Conservation (phyloP, 2,888 invertebrate species). For the Euclidia mi region DNA sequence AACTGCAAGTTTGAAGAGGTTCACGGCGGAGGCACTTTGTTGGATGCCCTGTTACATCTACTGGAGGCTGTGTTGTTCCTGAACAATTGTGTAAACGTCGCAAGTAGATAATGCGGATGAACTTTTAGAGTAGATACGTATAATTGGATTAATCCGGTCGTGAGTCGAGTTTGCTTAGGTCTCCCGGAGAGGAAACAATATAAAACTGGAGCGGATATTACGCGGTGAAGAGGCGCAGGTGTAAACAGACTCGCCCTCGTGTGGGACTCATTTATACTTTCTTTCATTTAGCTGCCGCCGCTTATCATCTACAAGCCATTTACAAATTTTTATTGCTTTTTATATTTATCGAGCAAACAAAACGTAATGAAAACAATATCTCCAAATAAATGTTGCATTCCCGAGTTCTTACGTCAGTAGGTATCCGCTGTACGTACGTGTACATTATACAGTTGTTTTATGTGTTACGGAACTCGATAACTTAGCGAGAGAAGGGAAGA, state of each 20-base stretch:
- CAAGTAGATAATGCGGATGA: slow-evolving; percentile 65
- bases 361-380: slow-evolving; percentile 60
- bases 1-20: slow-evolving; percentile 31
- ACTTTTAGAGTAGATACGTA: slow-evolving; percentile 70
- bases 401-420: slow-evolving; percentile 50
- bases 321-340: slow-evolving; percentile 55
- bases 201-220: slow-evolving; percentile 87
- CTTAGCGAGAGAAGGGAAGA: slow-evolving; percentile 42
- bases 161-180: slow-evolving; percentile 83
- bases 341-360: slow-evolving; percentile 54
- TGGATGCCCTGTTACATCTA: slow-evolving; percentile 13
- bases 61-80: slow-evolving; percentile 28
- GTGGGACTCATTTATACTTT: slow-evolving; percentile 74
- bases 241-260: slow-evolving; percentile 75
- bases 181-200: slow-evolving; percentile 79
- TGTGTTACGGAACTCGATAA: slow-evolving; percentile 55
- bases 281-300: slow-evolving; percentile 72
- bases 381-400: slow-evolving; percentile 53
- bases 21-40: slow-evolving; percentile 14
- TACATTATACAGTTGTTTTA: slow-evolving; percentile 49
- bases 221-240: slow-evolving; percentile 82
- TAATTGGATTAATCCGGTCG: slow-evolving; percentile 83
- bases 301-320: slow-evolving; percentile 57
- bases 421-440: slow-evolving; percentile 35
- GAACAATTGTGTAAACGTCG: slow-evolving; percentile 51